These are phyloP conservation scores for Phoxinus phoxinus DNA, from an alignment of 2,113 vertebrate species.

Conservation along the genomic window DNA sequence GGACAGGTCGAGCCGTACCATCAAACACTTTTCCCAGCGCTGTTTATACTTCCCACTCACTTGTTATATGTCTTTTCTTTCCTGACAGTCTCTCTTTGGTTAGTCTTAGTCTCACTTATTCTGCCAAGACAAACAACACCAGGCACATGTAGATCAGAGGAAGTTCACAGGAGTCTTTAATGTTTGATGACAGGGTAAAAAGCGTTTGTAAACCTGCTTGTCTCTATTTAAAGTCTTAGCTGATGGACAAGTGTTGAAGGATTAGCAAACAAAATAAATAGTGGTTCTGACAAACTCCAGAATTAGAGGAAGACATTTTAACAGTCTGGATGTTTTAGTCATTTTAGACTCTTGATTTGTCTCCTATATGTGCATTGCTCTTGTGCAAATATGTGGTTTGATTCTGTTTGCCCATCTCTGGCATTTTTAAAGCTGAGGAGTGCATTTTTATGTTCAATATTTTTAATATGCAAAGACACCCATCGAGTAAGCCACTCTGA, in stretches of 20 bases:
- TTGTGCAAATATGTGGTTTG: not conserved
- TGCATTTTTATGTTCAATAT: not conserved
- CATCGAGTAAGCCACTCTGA: not conserved
- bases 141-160: constrained; percentile 14
- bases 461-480: not conserved
- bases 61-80: constrained; percentile 3
- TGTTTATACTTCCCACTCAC: not conserved
- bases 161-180: constrained; percentile 18
- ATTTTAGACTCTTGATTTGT: not conserved
- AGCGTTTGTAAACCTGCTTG: not conserved
- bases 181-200: not conserved
- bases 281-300: not conserved
- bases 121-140: not conserved
- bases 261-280: not conserved
- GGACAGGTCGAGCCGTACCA: not conserved
- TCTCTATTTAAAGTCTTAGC: constrained; percentile 1
- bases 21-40: not conserved
- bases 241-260: constrained; percentile 1
- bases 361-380: not conserved
- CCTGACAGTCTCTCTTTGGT: not conserved
- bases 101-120: not conserved
- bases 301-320: not conserved
- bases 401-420: not conserved
- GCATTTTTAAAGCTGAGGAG: not conserved
- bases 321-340: not conserved